A percentile compares a stretch with the other conserved stretches of the same genome.
Evolutionary conservation across 2,797 vertebrate genomes (phyloP).

Genomic region (Mus minutoides): DNA sequence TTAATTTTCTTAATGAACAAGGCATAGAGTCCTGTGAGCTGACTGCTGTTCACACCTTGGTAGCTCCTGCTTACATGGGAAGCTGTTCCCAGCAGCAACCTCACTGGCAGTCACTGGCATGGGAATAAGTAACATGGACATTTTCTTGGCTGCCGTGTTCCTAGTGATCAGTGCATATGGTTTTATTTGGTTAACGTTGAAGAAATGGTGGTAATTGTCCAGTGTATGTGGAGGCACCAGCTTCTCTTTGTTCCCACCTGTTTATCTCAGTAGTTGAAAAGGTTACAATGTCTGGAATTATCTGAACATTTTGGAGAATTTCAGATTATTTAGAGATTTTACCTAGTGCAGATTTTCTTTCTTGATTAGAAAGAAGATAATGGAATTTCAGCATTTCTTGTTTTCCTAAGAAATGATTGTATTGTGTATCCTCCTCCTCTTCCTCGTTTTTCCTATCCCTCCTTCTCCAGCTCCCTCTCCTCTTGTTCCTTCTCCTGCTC

Average conservation of each 20-base stretch:
- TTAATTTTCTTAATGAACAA: conserved; percentile 36
- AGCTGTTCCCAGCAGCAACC: neutral
- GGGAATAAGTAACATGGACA: neutral
- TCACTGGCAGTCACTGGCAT: too few relatives aligned
- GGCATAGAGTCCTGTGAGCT: neutral
- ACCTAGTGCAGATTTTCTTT: conserved; percentile 2
- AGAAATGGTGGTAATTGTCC: neutral
- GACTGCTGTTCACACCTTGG: neutral
- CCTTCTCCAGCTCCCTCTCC: too few relatives aligned
- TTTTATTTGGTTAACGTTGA: neutral
- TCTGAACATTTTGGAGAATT: neutral
- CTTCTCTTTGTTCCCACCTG: neutral
- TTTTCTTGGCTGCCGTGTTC: neutral
- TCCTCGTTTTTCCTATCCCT: neutral
- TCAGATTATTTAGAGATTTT: neutral
- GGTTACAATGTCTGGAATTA: neutral
- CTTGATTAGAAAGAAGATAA: neutral
- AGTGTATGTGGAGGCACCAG: neutral
- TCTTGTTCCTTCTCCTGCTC: too few relatives aligned
- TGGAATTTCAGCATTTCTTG: neutral
- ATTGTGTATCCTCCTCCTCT: neutral
- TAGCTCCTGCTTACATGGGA: neutral
- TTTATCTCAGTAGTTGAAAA: conserved; percentile 16
- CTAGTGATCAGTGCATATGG: neutral
- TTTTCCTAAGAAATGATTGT: neutral